Conservation (phyloP, 2,888 invertebrate species). For the Diabrotica balteata region DNA sequence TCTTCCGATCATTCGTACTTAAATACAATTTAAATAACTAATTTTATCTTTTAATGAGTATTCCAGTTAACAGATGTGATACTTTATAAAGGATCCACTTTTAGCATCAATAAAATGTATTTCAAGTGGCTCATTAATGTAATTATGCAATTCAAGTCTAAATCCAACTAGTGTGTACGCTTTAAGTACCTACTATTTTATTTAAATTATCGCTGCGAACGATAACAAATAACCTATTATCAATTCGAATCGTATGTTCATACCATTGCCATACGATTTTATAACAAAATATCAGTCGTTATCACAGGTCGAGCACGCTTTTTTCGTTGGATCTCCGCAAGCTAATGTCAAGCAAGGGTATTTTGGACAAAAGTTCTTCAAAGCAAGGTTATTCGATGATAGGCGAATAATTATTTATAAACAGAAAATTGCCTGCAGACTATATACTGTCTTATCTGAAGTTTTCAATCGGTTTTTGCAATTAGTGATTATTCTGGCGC, state of each 20-base stretch:
- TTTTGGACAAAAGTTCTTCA: slow-evolving; percentile 18
- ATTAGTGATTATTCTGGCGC: neutral
- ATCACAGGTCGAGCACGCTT: slow-evolving; percentile 9
- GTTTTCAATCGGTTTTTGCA: neutral
- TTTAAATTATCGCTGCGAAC: neutral
- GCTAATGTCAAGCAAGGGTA: slow-evolving; percentile 22
- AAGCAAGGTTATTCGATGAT: slow-evolving; percentile 18
- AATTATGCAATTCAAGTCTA: too few species aligned
- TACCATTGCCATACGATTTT: slow-evolving; percentile 12
- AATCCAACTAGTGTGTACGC: too few species aligned
- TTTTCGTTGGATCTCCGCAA: neutral
- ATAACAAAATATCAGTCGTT: slow-evolving; percentile 3
- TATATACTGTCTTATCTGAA: too few species aligned
- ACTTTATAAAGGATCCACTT: too few species aligned
- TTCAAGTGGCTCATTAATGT: too few species aligned
- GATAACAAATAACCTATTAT: slow-evolving; percentile 5
- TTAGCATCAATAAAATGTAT: too few species aligned
- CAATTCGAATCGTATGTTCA: slow-evolving; percentile 5
- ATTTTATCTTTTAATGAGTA: too few species aligned
- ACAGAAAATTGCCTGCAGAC: neutral
- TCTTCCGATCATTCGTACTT: too few species aligned
- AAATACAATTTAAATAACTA: too few species aligned
- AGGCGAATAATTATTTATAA: slow-evolving; percentile 14
- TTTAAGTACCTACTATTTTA: too few species aligned
- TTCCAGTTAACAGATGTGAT: too few species aligned